A percentile compares a stretch with the other conserved stretches of the same genome.
phyloP scores from a whole-genome alignment of 2,888 invertebrate genomes.

The Thymelicus lineola region DNA sequence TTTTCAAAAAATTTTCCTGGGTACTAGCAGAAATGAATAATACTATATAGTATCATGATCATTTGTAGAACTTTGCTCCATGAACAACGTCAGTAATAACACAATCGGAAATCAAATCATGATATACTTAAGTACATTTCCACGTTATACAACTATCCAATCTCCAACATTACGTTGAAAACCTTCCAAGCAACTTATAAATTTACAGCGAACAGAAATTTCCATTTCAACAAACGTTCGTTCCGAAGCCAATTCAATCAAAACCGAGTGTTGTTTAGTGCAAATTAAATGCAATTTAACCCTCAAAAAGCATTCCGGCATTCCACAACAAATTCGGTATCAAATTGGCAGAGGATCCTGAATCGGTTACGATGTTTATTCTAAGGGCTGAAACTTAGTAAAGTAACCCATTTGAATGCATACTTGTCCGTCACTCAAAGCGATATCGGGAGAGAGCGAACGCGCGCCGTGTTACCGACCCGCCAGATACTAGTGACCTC shows the following conservation, averaged over 20 bases:
- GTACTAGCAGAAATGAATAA: too few relatives aligned
- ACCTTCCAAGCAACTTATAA: conserved; percentile 39
- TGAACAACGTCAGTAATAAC: neutral
- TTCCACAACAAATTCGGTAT: conserved; percentile 82
- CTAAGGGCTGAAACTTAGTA: conserved; percentile 75
- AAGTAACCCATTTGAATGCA: conserved; percentile 91
- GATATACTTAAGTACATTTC: conserved; percentile 21
- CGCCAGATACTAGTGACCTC: conserved; percentile 54
- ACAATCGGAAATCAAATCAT: conserved; percentile 35
- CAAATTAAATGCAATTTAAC: conserved; percentile 83
- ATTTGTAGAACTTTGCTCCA: too few relatives aligned
- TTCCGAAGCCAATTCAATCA: conserved; percentile 56
- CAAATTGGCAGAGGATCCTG: conserved; percentile 78
- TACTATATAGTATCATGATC: too few relatives aligned
- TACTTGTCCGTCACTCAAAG: conserved; percentile 90
- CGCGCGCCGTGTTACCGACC: conserved; percentile 67
- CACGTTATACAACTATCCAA: conserved; percentile 32
- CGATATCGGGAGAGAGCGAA: conserved; percentile 81
- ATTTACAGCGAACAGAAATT: conserved; percentile 41
- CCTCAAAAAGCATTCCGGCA: conserved; percentile 79
- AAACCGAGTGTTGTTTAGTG: conserved; percentile 77
- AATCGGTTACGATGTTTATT: conserved; percentile 72
- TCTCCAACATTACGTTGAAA: conserved; percentile 17
- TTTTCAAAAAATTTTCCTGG: too few relatives aligned
- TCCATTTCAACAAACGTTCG: conserved; percentile 46